Base-by-base conservation (phyloP, 2,797 vertebrate species). In the Thaleichthys pacificus region DNA sequence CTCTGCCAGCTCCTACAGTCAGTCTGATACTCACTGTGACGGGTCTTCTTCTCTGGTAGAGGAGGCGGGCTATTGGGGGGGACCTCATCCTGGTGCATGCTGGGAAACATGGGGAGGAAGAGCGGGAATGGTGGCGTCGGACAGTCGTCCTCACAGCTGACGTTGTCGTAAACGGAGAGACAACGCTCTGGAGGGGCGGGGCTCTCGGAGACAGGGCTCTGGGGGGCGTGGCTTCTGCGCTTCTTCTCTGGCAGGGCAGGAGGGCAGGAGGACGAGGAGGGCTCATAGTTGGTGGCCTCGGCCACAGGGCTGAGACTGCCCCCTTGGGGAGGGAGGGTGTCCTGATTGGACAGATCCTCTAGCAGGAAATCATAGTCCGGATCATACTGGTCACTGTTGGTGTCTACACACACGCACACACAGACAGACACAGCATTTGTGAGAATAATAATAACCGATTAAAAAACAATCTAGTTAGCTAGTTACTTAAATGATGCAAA, bases 341-440 rank as follows among this genome's bases (percentile, higher is more conserved):
- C 95, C 5, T 88, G 80, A 0, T 88, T 93, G 1, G 96, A 98
- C 78, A 97, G 93, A 89, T 98, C 96, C 69, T 94, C 94, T 86
- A 93, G 94, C 47, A 98, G 93, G 90, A 97, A 97, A 80, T 96
- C 94, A 3, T 97, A 97, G 85, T 97, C 96, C 0, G 96, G 95
- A 73, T 98, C 96, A 22, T 96, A 95, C 60, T 94, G 94, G 85
- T 96, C 96, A 92, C 89, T 14, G 66, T 65, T 84, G 70, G 51
- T 56, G 51, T 56, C 51, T 56, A 56, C 15, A 80, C 76, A 81
- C 61, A 61, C 24, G 4, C 11, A 68, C 22, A 58, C 6, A 68
- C 15, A 35, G 1, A 32, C 3, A 58, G 28, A 67, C 38, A 54
- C 17, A 65, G 49, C 38, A 28, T 61, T 61, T 47, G 42, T 47